phyloP scores from a whole-genome alignment of 2,113 vertebrate species.

The Gracilinanus agilis region DNA sequence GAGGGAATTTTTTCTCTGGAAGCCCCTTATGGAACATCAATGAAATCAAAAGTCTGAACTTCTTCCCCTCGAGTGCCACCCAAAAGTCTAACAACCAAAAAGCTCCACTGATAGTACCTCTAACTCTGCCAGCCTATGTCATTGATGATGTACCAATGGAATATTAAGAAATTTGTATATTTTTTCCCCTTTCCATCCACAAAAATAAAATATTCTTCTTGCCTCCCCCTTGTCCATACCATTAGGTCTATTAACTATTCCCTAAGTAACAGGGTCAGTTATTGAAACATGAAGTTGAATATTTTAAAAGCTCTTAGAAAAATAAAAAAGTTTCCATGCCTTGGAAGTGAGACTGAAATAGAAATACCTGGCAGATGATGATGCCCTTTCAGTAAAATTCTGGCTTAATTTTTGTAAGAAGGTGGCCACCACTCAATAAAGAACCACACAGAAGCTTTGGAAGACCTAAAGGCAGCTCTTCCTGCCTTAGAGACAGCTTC shows the following conservation, averaged over 20 bases:
- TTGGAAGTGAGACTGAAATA: conserved; percentile 19
- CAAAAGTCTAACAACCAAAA: fast-evolving
- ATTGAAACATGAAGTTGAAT: background rate
- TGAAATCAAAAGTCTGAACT: background rate
- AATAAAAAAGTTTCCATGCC: background rate
- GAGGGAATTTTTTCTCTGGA: background rate
- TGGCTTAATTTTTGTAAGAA: background rate
- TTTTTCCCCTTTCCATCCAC: background rate
- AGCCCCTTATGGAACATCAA: background rate
- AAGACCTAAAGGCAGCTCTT: too few species aligned
- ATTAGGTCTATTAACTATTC: background rate
- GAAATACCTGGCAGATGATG: background rate
- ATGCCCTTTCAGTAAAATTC: background rate
- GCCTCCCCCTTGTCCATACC: background rate
- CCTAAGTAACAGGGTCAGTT: background rate
- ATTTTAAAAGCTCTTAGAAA: background rate
- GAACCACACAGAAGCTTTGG: background rate
- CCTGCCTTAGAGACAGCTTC: background rate
- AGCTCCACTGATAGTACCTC: background rate
- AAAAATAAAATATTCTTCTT: background rate
- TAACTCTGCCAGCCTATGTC: background rate
- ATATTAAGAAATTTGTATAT: background rate
- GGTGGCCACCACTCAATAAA: background rate
- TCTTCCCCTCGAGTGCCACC: fast-evolving
- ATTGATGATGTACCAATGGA: background rate